Evolutionary conservation across 2,113 vertebrate genomes (phyloP), one percentile per base, ranked within the genome.

Genomic region (Bambusicola thoracicus): DNA sequence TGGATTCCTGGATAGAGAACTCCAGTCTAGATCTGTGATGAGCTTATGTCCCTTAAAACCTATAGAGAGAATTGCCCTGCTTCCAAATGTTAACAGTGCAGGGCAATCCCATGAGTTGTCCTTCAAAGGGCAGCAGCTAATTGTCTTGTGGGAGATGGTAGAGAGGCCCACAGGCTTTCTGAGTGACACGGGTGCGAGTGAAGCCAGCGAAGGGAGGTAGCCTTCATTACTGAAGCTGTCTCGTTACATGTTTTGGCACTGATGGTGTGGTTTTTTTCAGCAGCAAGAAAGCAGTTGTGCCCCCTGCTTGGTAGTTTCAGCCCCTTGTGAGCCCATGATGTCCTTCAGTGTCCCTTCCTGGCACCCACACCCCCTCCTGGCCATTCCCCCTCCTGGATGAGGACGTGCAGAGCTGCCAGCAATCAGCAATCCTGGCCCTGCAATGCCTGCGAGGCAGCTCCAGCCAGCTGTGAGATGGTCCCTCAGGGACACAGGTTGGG

Each of bases 401-500:
- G 49, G 30, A 8, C 0, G 1, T 48, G 38, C 12, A 4, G 0
- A 27, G 25, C 27, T 90, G 22, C 48, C 30, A 17, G 36, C 15
- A 29, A 41, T 68, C 30, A 17, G 36, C 15, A 29, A 41, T 68
- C 32, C 53, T 34, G 43, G 46, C n/a, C 40, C 34, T 0, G 9
- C 5, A 3, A 16, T 3, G 0, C 29, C 49, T 24, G 61, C 68
- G 41, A 22, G 44, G 34, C 43, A 49, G 29, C 76, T 46, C 43
- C 7, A 25, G 5, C 20, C 1, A 3, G 67, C 44, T 6, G 0
- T 0, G 7, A 20, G 16, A 30, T 79, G 66, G 62, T 70, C 43
- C 53, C 72, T 56, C 16, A 10, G 30, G 46, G 49, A 32, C 72
- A 29, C 61, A 46, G 59, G 4, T 8, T 49, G 49, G 58, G 56